Evolutionary conservation across 2,888 invertebrate genomes (phyloP).

Genomic region (Nomada flava): DNA sequence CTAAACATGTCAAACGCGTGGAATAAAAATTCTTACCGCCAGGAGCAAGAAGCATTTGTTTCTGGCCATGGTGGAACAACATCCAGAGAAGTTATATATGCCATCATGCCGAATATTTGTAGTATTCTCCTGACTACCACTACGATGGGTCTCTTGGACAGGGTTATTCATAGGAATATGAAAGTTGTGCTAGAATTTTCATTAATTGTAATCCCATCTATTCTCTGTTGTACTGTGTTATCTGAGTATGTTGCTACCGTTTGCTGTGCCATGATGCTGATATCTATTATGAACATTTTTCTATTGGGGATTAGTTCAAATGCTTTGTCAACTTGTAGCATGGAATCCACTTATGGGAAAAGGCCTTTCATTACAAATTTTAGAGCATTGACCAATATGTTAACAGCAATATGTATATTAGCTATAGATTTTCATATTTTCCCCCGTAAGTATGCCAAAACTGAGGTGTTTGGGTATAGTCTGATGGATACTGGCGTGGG

Average conservation of each 20-base stretch:
- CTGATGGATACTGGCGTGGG: constrained; percentile 99
- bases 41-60: constrained; percentile 79
- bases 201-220: constrained; percentile 76
- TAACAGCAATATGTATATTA: constrained; percentile 93
- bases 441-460: constrained; percentile 94
- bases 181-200: constrained; percentile 78
- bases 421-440: constrained; percentile 97
- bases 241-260: constrained; percentile 74
- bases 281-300: constrained; percentile 70
- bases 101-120: constrained; percentile 76
- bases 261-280: constrained; percentile 68
- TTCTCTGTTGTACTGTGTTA: constrained; percentile 80
- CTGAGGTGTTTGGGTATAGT: constrained; percentile 93
- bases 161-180: constrained; percentile 64
- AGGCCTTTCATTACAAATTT: constrained; percentile 87
- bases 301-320: constrained; percentile 60
- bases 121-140: constrained; percentile 75
- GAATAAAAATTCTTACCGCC: constrained; percentile 74
- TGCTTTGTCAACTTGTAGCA: constrained; percentile 14
- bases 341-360: constrained; percentile 19
- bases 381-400: constrained; percentile 89
- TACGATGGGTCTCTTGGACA: constrained; percentile 68
- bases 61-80: constrained; percentile 80
- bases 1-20: constrained; percentile 65
- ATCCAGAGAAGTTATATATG: constrained; percentile 75